Base-by-base conservation (phyloP, 2,797 vertebrate species). In the Acipenser oxyrinchus region DNA sequence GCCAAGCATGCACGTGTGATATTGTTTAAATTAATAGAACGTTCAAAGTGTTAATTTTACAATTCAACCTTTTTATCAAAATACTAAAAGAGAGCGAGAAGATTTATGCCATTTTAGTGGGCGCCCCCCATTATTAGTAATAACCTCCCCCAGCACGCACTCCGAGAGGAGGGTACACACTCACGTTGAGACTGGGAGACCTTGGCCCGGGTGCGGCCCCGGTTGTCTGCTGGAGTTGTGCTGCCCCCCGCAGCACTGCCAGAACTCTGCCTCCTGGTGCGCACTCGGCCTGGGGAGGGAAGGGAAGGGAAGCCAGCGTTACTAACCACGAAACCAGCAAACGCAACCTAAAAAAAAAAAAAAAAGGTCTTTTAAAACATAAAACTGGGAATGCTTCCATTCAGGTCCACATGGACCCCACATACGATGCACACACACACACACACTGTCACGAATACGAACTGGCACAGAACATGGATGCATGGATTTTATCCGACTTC, bases 171-270 rank as follows among this genome's bases (percentile, higher is more conserved):
- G 6, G 9, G 58, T 12, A 48, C 15, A 61, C 10, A 70, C 87
- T 88, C 75, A 98, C 95, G 95, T 72, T 98, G 95, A 62, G 95
- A 97, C 75, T 96, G 95, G 0, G 95, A 96, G 50, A 90, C 93
- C 0, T 98, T 96, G 57, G 93, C 94, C 12, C 93, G 88, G 74
- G 93, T 96, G 60, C 94, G 88, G 51, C 94, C 94, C n/a, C 93
- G 86, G 51, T 78, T 93, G 66, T 97, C 95, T 0, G 82, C 77
- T 58, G 88, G 85, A 0, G 80, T 84, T 0, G 87, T 83, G 74
- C 87, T 79, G 49, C 83, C 80, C 0, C 83, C 87, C 60, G 82
- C 86, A 67, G 86, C 67, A 10, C 87, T 93, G 75, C 93, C 93
- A 1, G 94, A 88, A 73, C 86, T 91, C 62, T 90, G 88, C 4